Evolutionary conservation across 2,888 invertebrate species (phyloP).

Genomic region (Smittia aterrima): DNA sequence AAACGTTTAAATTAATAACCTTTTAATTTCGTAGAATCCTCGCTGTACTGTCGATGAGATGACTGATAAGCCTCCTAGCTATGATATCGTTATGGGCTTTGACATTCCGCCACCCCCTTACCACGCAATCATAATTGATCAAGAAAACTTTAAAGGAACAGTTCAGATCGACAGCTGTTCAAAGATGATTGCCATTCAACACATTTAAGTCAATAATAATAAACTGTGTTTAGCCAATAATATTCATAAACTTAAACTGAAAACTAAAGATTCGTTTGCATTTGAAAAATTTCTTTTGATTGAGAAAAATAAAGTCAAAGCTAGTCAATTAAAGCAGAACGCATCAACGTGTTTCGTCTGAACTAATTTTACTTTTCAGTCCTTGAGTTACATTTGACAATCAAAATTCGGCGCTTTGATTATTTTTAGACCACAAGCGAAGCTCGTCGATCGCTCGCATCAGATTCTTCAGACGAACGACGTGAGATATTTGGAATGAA

Average conservation of each 20-base stretch:
- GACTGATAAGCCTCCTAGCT: slow-evolving; percentile 52
- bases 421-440: background rate
- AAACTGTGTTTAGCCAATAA: background rate
- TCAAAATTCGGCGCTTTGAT: background rate
- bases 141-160: slow-evolving; percentile 45
- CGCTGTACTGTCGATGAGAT: slow-evolving; percentile 27
- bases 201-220: background rate
- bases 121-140: slow-evolving; percentile 51
- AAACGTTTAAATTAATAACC: too few species aligned
- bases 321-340: too few species aligned
- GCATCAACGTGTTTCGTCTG: too few species aligned
- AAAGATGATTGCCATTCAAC: slow-evolving; percentile 17
- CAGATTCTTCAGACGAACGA: background rate
- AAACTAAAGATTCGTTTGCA: too few species aligned
- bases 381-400: slow-evolving; percentile 9
- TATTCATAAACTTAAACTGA: background rate
- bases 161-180: background rate
- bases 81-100: slow-evolving; percentile 53
- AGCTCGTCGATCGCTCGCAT: background rate
- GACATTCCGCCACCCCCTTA: slow-evolving; percentile 54
- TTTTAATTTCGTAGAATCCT: slow-evolving; percentile 3
- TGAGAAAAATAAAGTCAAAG: too few species aligned
- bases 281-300: too few species aligned
- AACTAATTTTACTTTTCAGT: background rate
- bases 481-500: slow-evolving; percentile 41